Evolutionary conservation across 2,888 invertebrate genomes (phyloP), one percentile per base, ranked within the genome.

Genomic region (Pseudococcus longispinus): DNA sequence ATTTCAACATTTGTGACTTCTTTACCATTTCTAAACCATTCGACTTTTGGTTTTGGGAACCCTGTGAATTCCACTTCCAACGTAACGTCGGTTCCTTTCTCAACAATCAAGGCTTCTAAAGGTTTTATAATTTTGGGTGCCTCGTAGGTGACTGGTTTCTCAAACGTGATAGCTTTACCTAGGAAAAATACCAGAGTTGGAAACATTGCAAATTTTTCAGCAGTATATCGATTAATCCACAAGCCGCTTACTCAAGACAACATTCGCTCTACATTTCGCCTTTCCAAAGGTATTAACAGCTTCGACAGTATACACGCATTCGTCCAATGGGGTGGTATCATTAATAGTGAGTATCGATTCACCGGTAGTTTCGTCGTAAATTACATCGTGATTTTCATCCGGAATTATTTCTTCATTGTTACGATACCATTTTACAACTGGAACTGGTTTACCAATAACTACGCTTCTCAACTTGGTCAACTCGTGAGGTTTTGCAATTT

Each of bases 11-110:
- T 92, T 89, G 92, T 91, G 65, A 97, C 93, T 90, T 94, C 94
- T 89, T 95, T 93, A 86, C 96, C 96, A 90, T 97, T 97, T 89
- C 95, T 94, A 89, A 93, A 93, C 98, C 98, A 98, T 90, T 94
- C 94, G 29, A 97, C 92, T 90, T 93, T 93, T n/a, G 94, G 94
- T 88, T 92, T 92, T 15, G 95, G 94, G 84, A 92, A 91, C 80
- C 96, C 95, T 90, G 94, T 94, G 90, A 95, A 96, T 89, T 93
- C 93, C 37, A 95, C 95, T 89, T 93, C 93, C 88, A 96, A 92
- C 85, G 93, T 92, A 88, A 96, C 92, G 51, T 94, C 93, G 88
- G 94, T 93, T 87, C 94, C 94, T 90, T 94, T 93, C 89, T 93
- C 93, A 87, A 95, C 93, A 84, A 95, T 93, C 88, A 94, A 91